Conservation (phyloP, 2,113 vertebrate species). For the Mastomys natalensis region DNA sequence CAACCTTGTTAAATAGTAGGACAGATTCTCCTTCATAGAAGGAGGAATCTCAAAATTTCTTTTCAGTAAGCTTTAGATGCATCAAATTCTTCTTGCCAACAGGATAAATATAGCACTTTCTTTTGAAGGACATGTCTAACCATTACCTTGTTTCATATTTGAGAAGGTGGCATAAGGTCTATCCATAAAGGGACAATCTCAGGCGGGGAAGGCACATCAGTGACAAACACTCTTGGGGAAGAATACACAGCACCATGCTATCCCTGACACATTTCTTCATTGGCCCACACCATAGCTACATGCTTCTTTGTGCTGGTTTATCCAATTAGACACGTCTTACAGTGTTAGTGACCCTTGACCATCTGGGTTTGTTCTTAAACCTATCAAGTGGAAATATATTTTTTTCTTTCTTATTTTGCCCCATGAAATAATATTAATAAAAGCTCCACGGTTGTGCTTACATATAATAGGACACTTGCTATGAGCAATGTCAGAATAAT, state of each 20-base stretch:
- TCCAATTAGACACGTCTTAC: not conserved
- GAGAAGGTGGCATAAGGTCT: slow-evolving; percentile 26
- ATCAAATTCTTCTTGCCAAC: slow-evolving; percentile 48
- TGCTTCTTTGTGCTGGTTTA: not conserved
- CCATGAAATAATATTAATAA: not conserved
- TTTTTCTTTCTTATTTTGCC: not conserved
- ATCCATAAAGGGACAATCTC: not conserved
- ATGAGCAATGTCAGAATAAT: not conserved
- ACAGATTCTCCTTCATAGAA: not conserved
- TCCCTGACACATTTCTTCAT: not conserved
- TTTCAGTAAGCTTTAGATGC: not conserved
- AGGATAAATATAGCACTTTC: not conserved
- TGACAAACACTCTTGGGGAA: not conserved
- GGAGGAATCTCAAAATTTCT: slow-evolving; percentile 18
- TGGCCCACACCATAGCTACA: rapidly evolving
- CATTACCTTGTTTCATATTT: slow-evolving; percentile 13
- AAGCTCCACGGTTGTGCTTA: not conserved
- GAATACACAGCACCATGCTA: not conserved
- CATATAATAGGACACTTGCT: not conserved
- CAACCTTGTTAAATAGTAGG: not conserved
- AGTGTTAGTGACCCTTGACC: not conserved
- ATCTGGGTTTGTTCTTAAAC: not conserved
- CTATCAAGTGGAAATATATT: not conserved
- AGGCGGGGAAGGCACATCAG: not conserved
- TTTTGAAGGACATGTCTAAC: slow-evolving; percentile 44